phyloP scores from a whole-genome alignment of 2,113 vertebrate species.

The Equus quagga region DNA sequence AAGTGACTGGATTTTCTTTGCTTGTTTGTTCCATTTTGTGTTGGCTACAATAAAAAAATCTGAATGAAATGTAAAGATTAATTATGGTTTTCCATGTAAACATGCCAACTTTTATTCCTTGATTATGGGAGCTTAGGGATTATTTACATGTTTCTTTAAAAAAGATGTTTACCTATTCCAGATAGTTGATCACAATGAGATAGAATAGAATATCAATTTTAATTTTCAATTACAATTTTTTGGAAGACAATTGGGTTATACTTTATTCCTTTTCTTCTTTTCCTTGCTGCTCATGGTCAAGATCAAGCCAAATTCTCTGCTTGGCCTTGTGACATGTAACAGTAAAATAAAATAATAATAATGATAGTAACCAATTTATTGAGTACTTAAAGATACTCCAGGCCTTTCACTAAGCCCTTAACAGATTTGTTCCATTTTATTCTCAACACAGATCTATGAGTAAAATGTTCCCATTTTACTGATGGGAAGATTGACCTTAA shows the following conservation, averaged over 20 bases:
- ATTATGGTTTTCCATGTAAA: background rate
- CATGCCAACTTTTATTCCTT: background rate
- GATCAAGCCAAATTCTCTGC: background rate
- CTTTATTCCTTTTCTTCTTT: background rate
- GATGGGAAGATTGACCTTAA: background rate
- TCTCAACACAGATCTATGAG: background rate
- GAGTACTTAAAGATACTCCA: background rate
- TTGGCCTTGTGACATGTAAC: background rate
- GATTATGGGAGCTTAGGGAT: background rate
- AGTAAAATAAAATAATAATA: conserved; percentile 16
- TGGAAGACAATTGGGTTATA: background rate
- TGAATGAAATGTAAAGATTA: conserved; percentile 9
- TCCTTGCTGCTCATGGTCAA: background rate
- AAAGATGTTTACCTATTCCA: background rate
- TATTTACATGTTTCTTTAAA: background rate
- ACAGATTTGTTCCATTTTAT: background rate
- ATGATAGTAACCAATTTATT: background rate
- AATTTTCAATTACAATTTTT: background rate
- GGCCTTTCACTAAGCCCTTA: background rate
- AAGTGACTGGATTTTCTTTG: conserved; percentile 9
- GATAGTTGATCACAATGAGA: background rate
- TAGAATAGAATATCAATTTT: conserved; percentile 24
- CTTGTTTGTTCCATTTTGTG: background rate
- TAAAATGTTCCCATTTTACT: conserved; percentile 32
- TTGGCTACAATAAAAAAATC: background rate